Percentiles rank a stretch among this genome's conserved stretches.
Conservation (phyloP, 37 sponge, comb jelly and placozoan species). For the Geodia barretti region DNA sequence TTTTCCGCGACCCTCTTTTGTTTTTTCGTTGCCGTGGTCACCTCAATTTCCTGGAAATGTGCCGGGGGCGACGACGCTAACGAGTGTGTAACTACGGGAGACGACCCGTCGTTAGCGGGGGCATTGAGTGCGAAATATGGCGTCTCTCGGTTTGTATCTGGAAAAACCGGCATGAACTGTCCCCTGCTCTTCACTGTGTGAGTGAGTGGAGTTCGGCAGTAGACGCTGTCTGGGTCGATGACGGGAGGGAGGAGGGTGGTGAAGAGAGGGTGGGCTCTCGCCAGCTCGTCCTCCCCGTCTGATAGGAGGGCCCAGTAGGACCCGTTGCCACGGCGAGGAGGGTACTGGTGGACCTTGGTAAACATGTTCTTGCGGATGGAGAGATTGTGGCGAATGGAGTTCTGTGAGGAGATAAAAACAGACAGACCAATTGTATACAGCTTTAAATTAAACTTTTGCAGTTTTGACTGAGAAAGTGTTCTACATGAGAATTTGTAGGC, state of each 20-base stretch:
- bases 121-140: conserved; percentile 26
- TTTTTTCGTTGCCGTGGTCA: no score
- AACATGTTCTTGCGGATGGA: conserved; percentile 81
- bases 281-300: conserved; percentile 63
- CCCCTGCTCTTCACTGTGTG: conserved; percentile 49
- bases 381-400: conserved; percentile 87
- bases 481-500: no score
- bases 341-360: conserved; percentile 61
- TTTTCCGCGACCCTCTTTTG: no score
- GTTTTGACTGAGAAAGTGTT: neutral
- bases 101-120: neutral
- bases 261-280: conserved; percentile 55
- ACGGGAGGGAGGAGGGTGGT: conserved; percentile 58
- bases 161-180: conserved; percentile 47
- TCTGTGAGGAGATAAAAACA: conserved; percentile 55
- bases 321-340: conserved; percentile 56
- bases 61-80: no score
- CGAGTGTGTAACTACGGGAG: neutral
- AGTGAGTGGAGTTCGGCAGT: conserved; percentile 15
- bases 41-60: no score
- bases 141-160: neutral
- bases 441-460: neutral
- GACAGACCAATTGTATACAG: neutral
- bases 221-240: conserved; percentile 17
- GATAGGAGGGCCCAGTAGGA: conserved; percentile 71